These are phyloP conservation scores for Lanius collurio DNA, from an alignment of 2,113 vertebrate species.

Conservation along the genomic window DNA sequence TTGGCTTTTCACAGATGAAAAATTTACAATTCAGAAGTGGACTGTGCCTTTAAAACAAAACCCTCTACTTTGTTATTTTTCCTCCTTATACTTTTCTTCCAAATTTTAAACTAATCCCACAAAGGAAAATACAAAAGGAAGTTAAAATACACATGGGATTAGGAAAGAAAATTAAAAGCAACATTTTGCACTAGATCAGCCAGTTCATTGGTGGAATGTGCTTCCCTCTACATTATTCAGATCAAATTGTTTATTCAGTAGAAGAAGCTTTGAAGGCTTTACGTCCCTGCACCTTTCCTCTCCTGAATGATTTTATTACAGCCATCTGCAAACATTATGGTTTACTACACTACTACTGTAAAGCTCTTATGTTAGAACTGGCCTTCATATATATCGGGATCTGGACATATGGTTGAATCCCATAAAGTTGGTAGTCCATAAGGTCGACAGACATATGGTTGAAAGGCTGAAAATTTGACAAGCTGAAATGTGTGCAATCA, in stretches of 20 bases:
- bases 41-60: neutral
- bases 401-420: slow-evolving; percentile 66
- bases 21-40: neutral
- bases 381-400: slow-evolving; percentile 65
- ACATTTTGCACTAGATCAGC: slow-evolving; percentile 26
- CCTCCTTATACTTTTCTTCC: neutral
- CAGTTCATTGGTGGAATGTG: slow-evolving; percentile 55
- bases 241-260: slow-evolving; percentile 62
- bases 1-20: slow-evolving; percentile 17
- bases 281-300: slow-evolving; percentile 68
- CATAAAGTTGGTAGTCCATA: slow-evolving; percentile 63
- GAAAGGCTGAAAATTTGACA: slow-evolving; percentile 74
- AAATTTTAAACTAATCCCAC: slow-evolving; percentile 20
- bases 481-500: slow-evolving; percentile 59
- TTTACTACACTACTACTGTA: slow-evolving; percentile 72
- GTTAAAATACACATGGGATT: slow-evolving; percentile 39
- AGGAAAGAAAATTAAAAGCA: slow-evolving; percentile 56
- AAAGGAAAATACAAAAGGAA: slow-evolving; percentile 39
- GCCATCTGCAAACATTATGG: slow-evolving; percentile 77
- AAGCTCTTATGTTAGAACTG: slow-evolving; percentile 76
- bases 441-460: slow-evolving; percentile 61
- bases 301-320: slow-evolving; percentile 76
- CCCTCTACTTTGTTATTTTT: neutral
- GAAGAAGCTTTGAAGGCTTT: slow-evolving; percentile 70
- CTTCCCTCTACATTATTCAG: slow-evolving; percentile 68